Evolutionary conservation across 2,888 invertebrate genomes (phyloP), one percentile per base, ranked within the genome.

Genomic region (Phasia obesa): DNA sequence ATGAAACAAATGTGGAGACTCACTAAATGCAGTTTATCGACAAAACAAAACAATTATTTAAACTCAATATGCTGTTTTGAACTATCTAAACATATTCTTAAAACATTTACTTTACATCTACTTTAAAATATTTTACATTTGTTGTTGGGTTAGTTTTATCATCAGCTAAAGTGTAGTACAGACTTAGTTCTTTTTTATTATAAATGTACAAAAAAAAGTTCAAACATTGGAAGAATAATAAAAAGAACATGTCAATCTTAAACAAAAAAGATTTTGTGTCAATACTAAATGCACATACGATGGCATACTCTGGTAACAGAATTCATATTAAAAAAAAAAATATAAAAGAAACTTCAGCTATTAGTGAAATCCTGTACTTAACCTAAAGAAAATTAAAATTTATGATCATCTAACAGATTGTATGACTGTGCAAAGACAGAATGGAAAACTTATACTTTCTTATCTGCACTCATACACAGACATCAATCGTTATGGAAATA

Each of bases 321-420:
- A 47, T 35, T 49, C 27, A 42, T 59, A 67, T 65, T 19, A 21
- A 76, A 65, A 71, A 49, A 49, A 78, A 65, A 44, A 59, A 59
- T 44, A 60, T 21, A 19, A 62, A 73, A 57, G 69, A 70, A 78
- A 70, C 65, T 78, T 67, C 53, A 75, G 53, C 64, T 78, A 53
- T 82, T 78, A 78, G 69, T 78, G 59, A 60, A 70, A 70, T 71
- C 69, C 53, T 75, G 55, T 55, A 55, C 70, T 75, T 75, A 64
- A 79, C 59, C 70, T 47, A 75, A 83, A 83, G 82, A 70, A 78
- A 83, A 71, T 83, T 75, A 67, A 74, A 78, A 78, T 69, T 74
- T 75, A 75, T 75, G 44, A 21, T 69, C 49, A 38, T 25, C 15
- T 51, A 5, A 2, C 2, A 70, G 19, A 19, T 27, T 49, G 1